phyloP scores from a whole-genome alignment of 2,113 vertebrate species.

The Suncus etruscus region DNA sequence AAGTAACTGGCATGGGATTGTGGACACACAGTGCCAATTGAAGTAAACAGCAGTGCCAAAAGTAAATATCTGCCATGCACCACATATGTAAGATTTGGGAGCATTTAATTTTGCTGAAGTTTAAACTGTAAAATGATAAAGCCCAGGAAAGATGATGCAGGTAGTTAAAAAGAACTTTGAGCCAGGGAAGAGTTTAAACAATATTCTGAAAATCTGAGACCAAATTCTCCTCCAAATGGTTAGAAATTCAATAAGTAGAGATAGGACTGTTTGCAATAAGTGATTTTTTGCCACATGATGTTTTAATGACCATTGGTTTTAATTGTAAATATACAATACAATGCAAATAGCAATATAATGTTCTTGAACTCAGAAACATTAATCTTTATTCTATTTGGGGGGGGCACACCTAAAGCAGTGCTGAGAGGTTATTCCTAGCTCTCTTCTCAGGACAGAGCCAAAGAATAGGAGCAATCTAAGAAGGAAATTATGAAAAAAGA shows the following conservation, averaged over 20 bases:
- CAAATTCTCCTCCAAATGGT: conserved; percentile 54
- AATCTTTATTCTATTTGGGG: neutral
- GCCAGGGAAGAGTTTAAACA: neutral
- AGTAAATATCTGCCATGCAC: neutral
- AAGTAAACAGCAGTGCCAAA: neutral
- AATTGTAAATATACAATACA: conserved; percentile 3
- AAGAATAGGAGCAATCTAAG: conserved; percentile 10
- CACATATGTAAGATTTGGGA: neutral
- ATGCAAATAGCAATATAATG: neutral
- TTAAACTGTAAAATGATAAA: neutral
- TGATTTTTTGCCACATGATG: neutral
- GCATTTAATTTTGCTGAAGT: neutral
- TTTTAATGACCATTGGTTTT: neutral
- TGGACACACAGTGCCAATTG: neutral
- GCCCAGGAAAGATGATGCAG: neutral
- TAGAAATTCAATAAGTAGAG: neutral
- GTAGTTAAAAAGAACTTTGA: neutral
- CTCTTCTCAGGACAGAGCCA: neutral
- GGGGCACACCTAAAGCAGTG: conserved; percentile 35
- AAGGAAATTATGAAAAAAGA: conserved; percentile 23
- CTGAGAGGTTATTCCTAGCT: too few species aligned
- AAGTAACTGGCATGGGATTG: neutral
- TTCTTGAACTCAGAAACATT: conserved; percentile 36
- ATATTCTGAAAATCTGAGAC: neutral
- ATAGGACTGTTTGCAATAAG: neutral